phyloP scores from a whole-genome alignment of 2,797 vertebrate genomes.

The Lutjanus campechanus region DNA sequence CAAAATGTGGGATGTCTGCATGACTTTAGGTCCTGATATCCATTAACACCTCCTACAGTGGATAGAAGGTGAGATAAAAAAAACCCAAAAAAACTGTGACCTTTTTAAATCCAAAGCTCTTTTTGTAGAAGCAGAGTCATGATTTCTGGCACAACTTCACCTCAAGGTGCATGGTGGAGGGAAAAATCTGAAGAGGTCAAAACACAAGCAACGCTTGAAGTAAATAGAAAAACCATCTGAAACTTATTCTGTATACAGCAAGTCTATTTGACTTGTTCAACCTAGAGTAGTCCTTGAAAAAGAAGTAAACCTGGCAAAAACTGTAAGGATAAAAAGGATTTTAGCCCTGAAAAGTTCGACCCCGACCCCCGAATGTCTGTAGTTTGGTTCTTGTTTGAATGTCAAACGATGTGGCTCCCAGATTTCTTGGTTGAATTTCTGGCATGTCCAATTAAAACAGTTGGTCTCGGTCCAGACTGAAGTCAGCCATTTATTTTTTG shows the following conservation, averaged over 20 bases:
- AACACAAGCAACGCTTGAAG: not conserved
- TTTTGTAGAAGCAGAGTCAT: not conserved
- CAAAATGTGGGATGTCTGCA: constrained; percentile 1
- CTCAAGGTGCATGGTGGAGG: not conserved
- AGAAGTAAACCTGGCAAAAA: not conserved
- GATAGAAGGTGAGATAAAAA: not conserved
- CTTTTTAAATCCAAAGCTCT: constrained; percentile 5
- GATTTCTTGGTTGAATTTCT: not conserved
- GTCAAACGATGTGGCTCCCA: not conserved
- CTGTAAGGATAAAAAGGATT: not conserved
- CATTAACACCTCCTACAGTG: constrained; percentile 3
- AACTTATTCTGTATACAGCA: not conserved
- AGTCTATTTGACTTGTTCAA: not conserved
- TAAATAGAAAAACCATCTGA: not conserved
- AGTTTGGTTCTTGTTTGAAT: not conserved
- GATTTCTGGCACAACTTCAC: not conserved
- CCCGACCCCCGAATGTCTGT: not conserved
- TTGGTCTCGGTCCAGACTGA: too few species aligned
- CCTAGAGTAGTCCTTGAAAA: not conserved
- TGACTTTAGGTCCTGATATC: not conserved
- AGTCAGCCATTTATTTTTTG: too few species aligned
- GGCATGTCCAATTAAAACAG: too few species aligned
- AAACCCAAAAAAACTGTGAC: constrained; percentile 2
- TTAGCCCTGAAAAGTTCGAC: not conserved
- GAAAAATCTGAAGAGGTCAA: not conserved